These are phyloP conservation scores for Rhinichthys klamathensis DNA, from an alignment of 2,113 vertebrate species.

Conservation along the genomic window DNA sequence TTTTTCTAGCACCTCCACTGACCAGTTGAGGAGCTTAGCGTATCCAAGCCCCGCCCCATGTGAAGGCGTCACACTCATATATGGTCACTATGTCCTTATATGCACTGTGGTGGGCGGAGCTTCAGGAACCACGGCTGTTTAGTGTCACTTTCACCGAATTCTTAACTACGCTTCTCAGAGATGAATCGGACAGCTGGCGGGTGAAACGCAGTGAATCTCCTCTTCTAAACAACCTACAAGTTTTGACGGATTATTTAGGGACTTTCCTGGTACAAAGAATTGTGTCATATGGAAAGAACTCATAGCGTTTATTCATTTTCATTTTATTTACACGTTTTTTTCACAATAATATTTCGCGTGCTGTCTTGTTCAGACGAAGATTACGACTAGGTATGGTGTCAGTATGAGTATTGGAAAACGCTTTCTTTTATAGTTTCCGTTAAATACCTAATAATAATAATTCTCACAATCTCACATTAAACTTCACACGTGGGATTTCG, in stretches of 20 bases:
- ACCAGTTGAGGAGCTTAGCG: slow-evolving; percentile 62
- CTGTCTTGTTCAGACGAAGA: slow-evolving; percentile 5
- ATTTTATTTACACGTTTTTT: neutral
- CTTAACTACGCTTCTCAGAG: slow-evolving; percentile 63
- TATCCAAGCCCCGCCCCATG: slow-evolving; percentile 20
- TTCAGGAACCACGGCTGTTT: slow-evolving; percentile 63
- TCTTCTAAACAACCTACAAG: slow-evolving; percentile 34
- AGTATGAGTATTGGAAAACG: neutral
- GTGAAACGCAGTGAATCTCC: slow-evolving; percentile 55
- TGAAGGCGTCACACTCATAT: slow-evolving; percentile 66
- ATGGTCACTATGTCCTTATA: slow-evolving; percentile 71
- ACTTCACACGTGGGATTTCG: neutral
- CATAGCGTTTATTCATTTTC: neutral
- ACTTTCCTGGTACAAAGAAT: slow-evolving; percentile 32
- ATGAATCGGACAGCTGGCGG: slow-evolving; percentile 61
- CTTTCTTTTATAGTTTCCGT: neutral
- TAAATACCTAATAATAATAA: neutral
- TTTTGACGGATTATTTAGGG: slow-evolving; percentile 41
- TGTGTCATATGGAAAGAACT: neutral
- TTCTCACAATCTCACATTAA: neutral
- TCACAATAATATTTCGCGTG: neutral
- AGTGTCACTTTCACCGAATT: slow-evolving; percentile 77
- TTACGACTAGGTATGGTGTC: neutral
- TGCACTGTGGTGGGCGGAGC: slow-evolving; percentile 64
- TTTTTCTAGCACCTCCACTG: slow-evolving; percentile 38